phyloP scores from a whole-genome alignment of 35 echinoderm and acorn worm species.

The Hemicentrotus pulcherrimus region DNA sequence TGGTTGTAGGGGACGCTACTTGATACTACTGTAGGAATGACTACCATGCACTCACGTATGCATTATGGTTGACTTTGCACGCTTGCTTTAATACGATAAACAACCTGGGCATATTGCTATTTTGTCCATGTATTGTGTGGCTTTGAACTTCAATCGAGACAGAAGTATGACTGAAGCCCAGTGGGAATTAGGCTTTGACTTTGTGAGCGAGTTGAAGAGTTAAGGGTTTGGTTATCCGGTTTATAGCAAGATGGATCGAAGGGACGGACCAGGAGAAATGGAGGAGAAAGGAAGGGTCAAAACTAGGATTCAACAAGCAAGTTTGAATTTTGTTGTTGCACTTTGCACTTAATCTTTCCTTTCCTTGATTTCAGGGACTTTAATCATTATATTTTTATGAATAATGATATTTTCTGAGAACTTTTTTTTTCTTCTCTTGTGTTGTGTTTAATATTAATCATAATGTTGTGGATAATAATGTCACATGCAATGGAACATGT shows the following conservation, averaged over 20 bases:
- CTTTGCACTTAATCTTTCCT: background rate
- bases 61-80: background rate
- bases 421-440: background rate
- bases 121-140: background rate
- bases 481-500: background rate
- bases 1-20: constrained; percentile 40
- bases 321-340: constrained; percentile 21
- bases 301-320: constrained; percentile 70
- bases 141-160: background rate
- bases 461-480: background rate
- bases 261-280: background rate
- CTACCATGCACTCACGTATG: background rate
- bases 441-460: background rate
- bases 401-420: background rate
- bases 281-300: constrained; percentile 56
- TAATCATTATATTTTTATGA: background rate
- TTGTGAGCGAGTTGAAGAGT: background rate
- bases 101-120: background rate
- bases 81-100: background rate
- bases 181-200: background rate
- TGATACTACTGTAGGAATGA: background rate
- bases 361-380: background rate
- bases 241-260: constrained; percentile 17
- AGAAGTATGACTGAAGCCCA: background rate
- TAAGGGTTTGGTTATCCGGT: background rate